phyloP scores from a whole-genome alignment of 2,888 invertebrate species.

The Agrotis segetum region DNA sequence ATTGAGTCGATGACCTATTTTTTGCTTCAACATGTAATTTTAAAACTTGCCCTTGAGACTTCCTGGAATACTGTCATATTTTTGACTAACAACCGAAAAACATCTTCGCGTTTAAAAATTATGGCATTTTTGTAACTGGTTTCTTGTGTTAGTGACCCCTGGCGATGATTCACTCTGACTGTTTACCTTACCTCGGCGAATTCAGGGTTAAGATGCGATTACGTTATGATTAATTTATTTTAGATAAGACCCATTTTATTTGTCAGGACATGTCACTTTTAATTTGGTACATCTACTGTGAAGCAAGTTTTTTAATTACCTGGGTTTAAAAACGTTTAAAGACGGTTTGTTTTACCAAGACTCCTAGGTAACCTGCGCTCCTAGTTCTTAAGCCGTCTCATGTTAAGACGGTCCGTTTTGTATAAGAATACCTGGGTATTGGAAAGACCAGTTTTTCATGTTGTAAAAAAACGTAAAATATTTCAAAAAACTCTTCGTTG shows the following conservation, averaged over 20 bases:
- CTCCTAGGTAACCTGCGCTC: too few species aligned
- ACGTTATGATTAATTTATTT: constrained; percentile 67
- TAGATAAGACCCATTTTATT: constrained; percentile 61
- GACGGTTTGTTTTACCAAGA: neutral
- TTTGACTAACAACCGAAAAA: constrained; percentile 70
- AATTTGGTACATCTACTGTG: constrained; percentile 45
- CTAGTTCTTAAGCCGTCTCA: neutral
- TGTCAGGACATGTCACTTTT: constrained; percentile 48
- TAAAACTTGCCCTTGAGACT: constrained; percentile 56
- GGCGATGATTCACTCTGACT: constrained; percentile 76
- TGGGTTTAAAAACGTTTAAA: constrained; percentile 9
- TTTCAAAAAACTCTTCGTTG: too few species aligned
- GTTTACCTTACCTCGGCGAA: constrained; percentile 76
- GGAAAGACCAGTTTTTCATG: too few species aligned
- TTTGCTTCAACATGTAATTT: constrained; percentile 48
- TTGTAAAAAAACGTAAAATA: too few species aligned
- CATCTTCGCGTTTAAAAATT: constrained; percentile 70
- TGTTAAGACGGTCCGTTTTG: constrained; percentile 5
- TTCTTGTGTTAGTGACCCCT: constrained; percentile 81
- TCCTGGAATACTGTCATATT: constrained; percentile 74
- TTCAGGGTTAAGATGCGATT: constrained; percentile 56
- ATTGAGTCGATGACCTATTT: constrained; percentile 54
- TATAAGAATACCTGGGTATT: too few species aligned
- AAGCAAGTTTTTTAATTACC: constrained; percentile 52
- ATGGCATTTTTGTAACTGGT: constrained; percentile 81